Evolutionary conservation across 2,888 invertebrate genomes (phyloP), one percentile per base, ranked within the genome.

Genomic region (Laspeyria flexula): DNA sequence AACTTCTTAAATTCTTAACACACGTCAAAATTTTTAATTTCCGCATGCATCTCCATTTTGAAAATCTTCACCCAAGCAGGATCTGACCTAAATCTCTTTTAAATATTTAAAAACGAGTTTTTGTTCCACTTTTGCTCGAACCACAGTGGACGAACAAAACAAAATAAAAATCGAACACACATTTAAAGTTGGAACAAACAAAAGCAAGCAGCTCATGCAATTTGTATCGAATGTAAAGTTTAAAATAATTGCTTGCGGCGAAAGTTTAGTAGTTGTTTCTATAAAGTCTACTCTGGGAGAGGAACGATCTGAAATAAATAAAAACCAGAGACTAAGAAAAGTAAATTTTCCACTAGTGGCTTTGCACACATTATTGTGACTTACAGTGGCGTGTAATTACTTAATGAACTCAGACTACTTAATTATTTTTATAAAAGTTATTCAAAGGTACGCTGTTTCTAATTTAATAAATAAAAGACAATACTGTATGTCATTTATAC

Each of bases 211-310:
- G 43, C 38, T 46, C 25, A 40, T 37, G 39, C 54, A 50, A 65
- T 55, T 67, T 65, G 54, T 68, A 60, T 65, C 60, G 55, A 62
- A 65, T 67, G 62, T 65, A 62, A 68, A 67, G 54, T 68, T 58
- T 49, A 55, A 68, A 65, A 60, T 68, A 68, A 68, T 65, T 66
- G 56, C 58, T 63, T 47, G 55, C 18, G 57, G 56, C 46, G 47
- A 58, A 58, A 64, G 49, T 60, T 64, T 37, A 40, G 46, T 54
- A 59, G 57, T 55, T 59, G 49, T 56, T 61, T 57, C 45, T 43
- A 65, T 62, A 56, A 57, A 55, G 58, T 55, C 63, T 51, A 55
- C 41, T 43, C 40, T 43, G 49, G 38, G 43, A 25, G 27, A 45
- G 25, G 54, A 59, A 51, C 34, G 55, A 51, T 54, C 59, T 43